phyloP scores from a whole-genome alignment of 64 coral and sea anemone species.

The Astreopora myriophthalma region DNA sequence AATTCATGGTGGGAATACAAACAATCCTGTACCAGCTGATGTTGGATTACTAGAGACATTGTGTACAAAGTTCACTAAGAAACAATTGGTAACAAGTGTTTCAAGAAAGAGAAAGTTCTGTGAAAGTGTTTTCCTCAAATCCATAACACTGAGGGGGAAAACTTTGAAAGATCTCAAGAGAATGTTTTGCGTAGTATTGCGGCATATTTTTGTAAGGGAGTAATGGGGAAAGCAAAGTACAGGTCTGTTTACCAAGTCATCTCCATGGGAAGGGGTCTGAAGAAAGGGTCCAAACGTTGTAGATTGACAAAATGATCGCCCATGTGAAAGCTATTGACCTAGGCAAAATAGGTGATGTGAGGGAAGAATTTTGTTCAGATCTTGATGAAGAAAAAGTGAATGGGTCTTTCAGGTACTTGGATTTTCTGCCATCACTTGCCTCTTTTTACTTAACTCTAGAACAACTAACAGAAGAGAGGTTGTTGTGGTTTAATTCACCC shows the following conservation, averaged over 20 bases:
- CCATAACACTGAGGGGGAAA: constrained; percentile 51
- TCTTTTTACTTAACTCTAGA: constrained; percentile 60
- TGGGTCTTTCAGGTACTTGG: constrained; percentile 58
- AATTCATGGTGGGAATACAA: constrained; percentile 73
- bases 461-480: neutral
- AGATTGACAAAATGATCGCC: constrained; percentile 52
- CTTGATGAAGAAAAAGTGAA: constrained; percentile 65
- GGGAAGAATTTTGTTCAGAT: constrained; percentile 51
- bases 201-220: constrained; percentile 77
- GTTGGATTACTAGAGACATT: constrained; percentile 76
- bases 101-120: constrained; percentile 74
- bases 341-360: constrained; percentile 65
- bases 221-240: constrained; percentile 80
- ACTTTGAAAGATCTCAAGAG: constrained; percentile 70
- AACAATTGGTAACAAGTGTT: constrained; percentile 22
- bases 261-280: constrained; percentile 42
- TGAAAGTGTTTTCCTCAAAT: constrained; percentile 63
- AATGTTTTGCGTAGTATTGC: constrained; percentile 71
- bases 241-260: constrained; percentile 21
- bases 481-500: neutral
- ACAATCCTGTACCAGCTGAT: constrained; percentile 49
- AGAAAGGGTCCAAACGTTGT: constrained; percentile 46
- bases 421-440: constrained; percentile 60
- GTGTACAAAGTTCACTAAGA: constrained; percentile 31
- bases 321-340: constrained; percentile 65